Conservation (phyloP, 2,888 invertebrate genomes). For the Branchinecta sandiegonensis region DNA sequence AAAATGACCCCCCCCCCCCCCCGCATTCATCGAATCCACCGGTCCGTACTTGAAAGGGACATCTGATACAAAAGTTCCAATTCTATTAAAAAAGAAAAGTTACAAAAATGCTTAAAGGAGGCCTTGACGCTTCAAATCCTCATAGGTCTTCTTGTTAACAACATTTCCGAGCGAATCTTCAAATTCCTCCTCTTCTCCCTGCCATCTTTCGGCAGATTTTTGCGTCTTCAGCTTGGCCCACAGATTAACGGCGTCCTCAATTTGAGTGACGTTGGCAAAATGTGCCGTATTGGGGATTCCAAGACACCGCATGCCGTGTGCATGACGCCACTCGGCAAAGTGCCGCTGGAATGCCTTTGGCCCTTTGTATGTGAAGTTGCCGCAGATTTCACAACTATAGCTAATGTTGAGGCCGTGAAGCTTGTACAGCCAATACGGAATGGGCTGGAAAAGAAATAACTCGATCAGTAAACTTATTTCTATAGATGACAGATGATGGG, state of each 20-base stretch:
- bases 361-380: slow-evolving; percentile 94
- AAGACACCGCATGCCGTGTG: slow-evolving; percentile 87
- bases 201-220: slow-evolving; percentile 90
- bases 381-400: slow-evolving; percentile 98
- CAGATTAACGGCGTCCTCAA: slow-evolving; percentile 89
- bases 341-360: slow-evolving; percentile 99
- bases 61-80: too few species aligned
- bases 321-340: slow-evolving; percentile 71
- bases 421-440: slow-evolving; percentile 97
- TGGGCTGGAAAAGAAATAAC: slow-evolving; percentile 37
- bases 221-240: slow-evolving; percentile 96
- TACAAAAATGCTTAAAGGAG: slow-evolving; percentile 47
- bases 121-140: slow-evolving; percentile 96
- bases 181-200: slow-evolving; percentile 95
- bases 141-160: slow-evolving; percentile 93
- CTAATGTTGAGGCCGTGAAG: slow-evolving; percentile 96
- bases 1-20: too few species aligned
- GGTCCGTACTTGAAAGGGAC: too few species aligned
- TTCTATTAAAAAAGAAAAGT: background rate
- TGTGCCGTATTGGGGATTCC: slow-evolving; percentile 99
- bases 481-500: too few species aligned
- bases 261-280: slow-evolving; percentile 98
- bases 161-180: slow-evolving; percentile 98
- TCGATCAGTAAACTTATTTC: too few species aligned
- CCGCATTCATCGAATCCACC: too few species aligned